A percentile compares a stretch with the other conserved stretches of the same genome.
phyloP scores from a whole-genome alignment of 2,888 invertebrate genomes.

The Petrolisthes cinctipes region DNA sequence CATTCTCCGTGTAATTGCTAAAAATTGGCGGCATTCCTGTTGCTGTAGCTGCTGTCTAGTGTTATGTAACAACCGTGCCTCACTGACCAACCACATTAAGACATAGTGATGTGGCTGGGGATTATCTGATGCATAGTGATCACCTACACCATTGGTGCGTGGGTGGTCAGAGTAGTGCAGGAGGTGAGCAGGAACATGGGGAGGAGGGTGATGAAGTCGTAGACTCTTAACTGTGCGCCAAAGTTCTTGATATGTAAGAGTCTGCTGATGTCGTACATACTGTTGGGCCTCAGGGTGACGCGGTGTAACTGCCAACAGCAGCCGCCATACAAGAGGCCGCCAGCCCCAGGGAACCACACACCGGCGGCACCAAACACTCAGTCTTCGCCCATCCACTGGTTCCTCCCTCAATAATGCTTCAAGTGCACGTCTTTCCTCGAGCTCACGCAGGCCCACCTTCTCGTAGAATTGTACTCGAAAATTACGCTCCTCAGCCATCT shows the following conservation, averaged over 20 bases:
- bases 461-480: constrained; percentile 72
- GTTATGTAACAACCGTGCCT: constrained; percentile 40
- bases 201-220: neutral
- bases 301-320: constrained; percentile 78
- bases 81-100: constrained; percentile 61
- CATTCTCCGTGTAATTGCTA: constrained; percentile 41
- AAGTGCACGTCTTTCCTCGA: constrained; percentile 71
- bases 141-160: neutral
- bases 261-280: constrained; percentile 55
- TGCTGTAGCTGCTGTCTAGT: constrained; percentile 34
- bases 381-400: constrained; percentile 81
- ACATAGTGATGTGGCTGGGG: constrained; percentile 48
- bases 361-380: constrained; percentile 86
- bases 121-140: neutral
- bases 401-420: constrained; percentile 90
- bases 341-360: constrained; percentile 87
- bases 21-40: constrained; percentile 41
- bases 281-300: constrained; percentile 55
- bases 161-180: neutral
- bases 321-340: constrained; percentile 86
- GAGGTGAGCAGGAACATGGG: neutral
- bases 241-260: constrained; percentile 49
- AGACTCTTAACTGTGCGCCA: constrained; percentile 42
- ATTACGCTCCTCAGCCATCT: constrained; percentile 68
- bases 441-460: constrained; percentile 84